Conservation (phyloP, 2,113 vertebrate genomes). For the Addax nasomaculatus region DNA sequence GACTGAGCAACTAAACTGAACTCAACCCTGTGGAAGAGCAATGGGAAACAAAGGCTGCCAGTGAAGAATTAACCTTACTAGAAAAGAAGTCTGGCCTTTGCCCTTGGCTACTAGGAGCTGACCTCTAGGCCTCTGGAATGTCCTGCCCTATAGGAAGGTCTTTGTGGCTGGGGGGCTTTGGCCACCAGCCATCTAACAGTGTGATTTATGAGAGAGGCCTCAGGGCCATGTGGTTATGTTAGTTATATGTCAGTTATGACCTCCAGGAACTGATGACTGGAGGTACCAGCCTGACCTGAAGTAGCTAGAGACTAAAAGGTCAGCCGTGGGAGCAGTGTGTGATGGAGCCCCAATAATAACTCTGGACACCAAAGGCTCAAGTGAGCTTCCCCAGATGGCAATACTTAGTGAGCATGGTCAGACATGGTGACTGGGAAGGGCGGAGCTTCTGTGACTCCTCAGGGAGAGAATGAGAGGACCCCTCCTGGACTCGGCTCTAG, state of each 20-base stretch:
- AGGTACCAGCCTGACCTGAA: not conserved
- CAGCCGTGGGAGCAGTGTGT: not conserved
- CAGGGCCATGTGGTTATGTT: not conserved
- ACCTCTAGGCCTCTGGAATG: not conserved
- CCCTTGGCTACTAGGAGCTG: not conserved
- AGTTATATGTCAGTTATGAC: not conserved
- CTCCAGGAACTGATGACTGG: not conserved
- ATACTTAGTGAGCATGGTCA: not conserved
- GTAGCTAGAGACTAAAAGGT: not conserved
- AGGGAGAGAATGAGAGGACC: not conserved
- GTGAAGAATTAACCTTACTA: not conserved
- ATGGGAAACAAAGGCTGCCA: not conserved
- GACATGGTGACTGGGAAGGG: not conserved
- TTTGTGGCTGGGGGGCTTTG: not conserved
- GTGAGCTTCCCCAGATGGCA: not conserved
- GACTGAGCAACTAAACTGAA: not conserved
- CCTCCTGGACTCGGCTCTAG: not conserved
- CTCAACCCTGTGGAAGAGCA: not conserved
- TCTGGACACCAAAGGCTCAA: not conserved
- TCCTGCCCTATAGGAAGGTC: not conserved
- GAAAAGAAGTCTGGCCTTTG: not conserved
- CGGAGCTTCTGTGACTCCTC: not conserved
- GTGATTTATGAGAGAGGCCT: not conserved
- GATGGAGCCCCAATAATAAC: not conserved
- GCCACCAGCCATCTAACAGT: not conserved